Percentiles rank a stretch among this genome's conserved stretches.
phyloP scores from a whole-genome alignment of 2,888 invertebrate species.

The Mantis religiosa region DNA sequence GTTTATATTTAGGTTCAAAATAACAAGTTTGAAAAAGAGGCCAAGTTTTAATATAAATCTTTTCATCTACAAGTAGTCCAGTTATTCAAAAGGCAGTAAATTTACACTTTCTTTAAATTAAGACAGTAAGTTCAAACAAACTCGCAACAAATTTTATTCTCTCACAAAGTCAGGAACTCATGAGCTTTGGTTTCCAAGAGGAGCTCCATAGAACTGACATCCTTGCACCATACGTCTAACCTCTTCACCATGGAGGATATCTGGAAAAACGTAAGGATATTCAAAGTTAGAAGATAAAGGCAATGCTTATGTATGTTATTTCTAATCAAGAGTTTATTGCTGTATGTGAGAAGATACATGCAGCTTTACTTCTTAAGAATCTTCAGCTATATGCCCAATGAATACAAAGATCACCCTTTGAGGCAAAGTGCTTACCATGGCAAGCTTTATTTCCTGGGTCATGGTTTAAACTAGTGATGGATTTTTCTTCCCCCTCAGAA shows the following conservation, averaged over 20 bases:
- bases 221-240: constrained; percentile 68
- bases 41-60: background rate
- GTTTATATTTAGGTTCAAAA: background rate
- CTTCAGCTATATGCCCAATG: no score
- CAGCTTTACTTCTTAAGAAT: no score
- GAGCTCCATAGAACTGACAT: constrained; percentile 68
- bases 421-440: no score
- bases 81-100: background rate
- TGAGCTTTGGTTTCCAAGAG: constrained; percentile 69
- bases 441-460: no score
- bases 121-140: background rate
- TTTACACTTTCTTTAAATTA: background rate
- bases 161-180: constrained; percentile 68
- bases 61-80: background rate
- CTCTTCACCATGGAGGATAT: constrained; percentile 68
- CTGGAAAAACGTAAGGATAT: constrained; percentile 46
- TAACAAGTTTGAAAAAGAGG: background rate
- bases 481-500: no score
- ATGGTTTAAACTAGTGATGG: no score
- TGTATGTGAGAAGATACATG: no score
- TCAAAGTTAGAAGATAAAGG: no score
- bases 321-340: no score
- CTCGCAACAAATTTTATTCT: background rate
- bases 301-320: no score
- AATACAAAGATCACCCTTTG: no score